Percentiles rank a stretch among this genome's conserved stretches.
These are phyloP conservation scores for Oligia strigilis DNA, from an alignment of 2,888 invertebrate genomes.

Conservation along the genomic window DNA sequence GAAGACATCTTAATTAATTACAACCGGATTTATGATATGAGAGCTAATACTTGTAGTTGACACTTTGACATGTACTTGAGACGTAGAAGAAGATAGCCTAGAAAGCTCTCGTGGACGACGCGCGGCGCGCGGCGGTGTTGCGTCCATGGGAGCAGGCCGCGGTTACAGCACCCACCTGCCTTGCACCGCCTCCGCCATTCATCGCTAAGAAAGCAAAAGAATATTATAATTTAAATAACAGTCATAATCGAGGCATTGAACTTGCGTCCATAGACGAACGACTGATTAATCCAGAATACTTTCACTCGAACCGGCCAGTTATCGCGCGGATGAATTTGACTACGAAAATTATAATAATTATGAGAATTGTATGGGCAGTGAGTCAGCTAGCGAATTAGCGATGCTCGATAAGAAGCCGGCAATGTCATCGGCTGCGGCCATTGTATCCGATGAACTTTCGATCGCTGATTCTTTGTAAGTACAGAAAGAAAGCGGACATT, in stretches of 20 bases:
- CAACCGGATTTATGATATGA: slow-evolving; percentile 72
- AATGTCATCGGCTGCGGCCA: slow-evolving; percentile 82
- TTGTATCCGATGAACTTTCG: slow-evolving; percentile 86
- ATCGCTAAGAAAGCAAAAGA: slow-evolving; percentile 80
- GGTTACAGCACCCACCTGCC: slow-evolving; percentile 81
- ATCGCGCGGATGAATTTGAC: slow-evolving; percentile 81
- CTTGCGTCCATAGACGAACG: slow-evolving; percentile 83
- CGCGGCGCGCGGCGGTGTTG: slow-evolving; percentile 31
- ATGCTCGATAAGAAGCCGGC: slow-evolving; percentile 81
- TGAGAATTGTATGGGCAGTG: slow-evolving; percentile 85
- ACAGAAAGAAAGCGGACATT: slow-evolving; percentile 84
- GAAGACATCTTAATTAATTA: slow-evolving; percentile 74
- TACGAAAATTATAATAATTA: slow-evolving; percentile 88
- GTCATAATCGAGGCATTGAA: slow-evolving; percentile 89
- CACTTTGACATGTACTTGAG: slow-evolving; percentile 70
- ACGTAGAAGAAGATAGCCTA: slow-evolving; percentile 61
- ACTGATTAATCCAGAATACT: slow-evolving; percentile 88
- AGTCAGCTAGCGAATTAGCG: slow-evolving; percentile 78
- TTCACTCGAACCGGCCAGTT: slow-evolving; percentile 84
- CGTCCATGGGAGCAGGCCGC: slow-evolving; percentile 66
- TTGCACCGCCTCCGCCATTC: slow-evolving; percentile 72
- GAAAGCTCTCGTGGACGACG: slow-evolving; percentile 61
- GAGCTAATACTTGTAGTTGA: slow-evolving; percentile 65
- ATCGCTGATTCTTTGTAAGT: slow-evolving; percentile 77
- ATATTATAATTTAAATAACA: slow-evolving; percentile 86